Evolutionary conservation across 2,888 invertebrate genomes (phyloP).

Genomic region (Nymphalis urticae): DNA sequence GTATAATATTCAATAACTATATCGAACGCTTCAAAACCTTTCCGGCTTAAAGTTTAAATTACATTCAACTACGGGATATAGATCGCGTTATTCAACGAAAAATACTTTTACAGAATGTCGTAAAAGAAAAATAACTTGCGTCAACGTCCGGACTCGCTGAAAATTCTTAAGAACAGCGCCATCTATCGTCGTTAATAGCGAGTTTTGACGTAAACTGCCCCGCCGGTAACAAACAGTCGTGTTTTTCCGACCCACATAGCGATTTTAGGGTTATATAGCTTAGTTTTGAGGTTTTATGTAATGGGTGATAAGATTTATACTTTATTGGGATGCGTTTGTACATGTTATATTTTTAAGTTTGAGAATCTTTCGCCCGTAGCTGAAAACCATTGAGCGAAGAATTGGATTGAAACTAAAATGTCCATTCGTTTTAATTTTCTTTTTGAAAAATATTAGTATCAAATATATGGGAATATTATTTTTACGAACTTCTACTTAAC

Average conservation of each 20-base stretch:
- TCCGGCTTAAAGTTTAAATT: constrained; percentile 37
- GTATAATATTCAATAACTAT: constrained; percentile 20
- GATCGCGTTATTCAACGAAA: constrained; percentile 47
- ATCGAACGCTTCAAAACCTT: constrained; percentile 30
- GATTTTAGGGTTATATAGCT: constrained; percentile 54
- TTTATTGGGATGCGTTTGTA: constrained; percentile 19
- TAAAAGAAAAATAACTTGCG: constrained; percentile 52
- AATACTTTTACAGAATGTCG: constrained; percentile 57
- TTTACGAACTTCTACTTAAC: too few species aligned
- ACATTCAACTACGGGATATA: constrained; percentile 24
- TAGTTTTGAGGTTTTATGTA: constrained; percentile 36
- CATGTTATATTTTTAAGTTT: neutral
- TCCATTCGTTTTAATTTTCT: neutral
- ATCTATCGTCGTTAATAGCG: constrained; percentile 72
- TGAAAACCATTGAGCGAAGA: neutral
- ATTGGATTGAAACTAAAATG: neutral
- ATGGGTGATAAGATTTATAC: constrained; percentile 32
- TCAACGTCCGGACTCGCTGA: constrained; percentile 38
- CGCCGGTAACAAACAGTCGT: constrained; percentile 53
- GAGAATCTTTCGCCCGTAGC: neutral
- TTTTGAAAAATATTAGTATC: neutral
- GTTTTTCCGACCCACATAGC: constrained; percentile 67
- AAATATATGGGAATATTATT: too few species aligned
- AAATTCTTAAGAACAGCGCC: constrained; percentile 65
- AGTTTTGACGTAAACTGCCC: constrained; percentile 66